phyloP scores from a whole-genome alignment of 1,140 invertebrate species.

The Agraylea sexmaculata region DNA sequence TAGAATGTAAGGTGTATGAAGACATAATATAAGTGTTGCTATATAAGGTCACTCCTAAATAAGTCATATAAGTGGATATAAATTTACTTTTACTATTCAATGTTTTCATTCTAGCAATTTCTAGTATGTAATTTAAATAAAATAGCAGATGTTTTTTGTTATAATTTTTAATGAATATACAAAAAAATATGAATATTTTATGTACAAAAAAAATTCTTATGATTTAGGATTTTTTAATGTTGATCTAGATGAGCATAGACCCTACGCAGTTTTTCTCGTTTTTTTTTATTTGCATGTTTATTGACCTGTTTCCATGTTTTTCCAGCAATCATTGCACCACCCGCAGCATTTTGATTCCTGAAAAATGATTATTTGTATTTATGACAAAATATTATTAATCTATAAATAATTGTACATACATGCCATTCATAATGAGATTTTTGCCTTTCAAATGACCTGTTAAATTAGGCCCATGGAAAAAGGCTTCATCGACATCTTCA shows the following conservation, averaged over 20 bases:
- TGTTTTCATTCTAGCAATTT: too few species aligned
- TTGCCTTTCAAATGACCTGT: constrained; percentile 41
- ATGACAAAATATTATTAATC: constrained; percentile 5
- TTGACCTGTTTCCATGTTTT: constrained; percentile 78
- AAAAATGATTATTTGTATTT: neutral
- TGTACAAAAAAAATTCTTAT: neutral
- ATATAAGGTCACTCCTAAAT: too few species aligned
- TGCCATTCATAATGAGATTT: too few species aligned
- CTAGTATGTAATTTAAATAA: too few species aligned
- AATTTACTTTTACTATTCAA: too few species aligned
- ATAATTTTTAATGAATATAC: neutral
- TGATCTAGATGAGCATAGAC: constrained; percentile 69
- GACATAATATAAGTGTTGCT: too few species aligned
- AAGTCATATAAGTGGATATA: too few species aligned
- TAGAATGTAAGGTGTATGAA: too few species aligned
- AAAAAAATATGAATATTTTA: neutral
- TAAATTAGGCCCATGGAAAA: constrained; percentile 39
- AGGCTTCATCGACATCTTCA: constrained; percentile 45
- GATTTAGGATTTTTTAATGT: constrained; percentile 37
- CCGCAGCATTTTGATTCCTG: constrained; percentile 14
- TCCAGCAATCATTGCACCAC: constrained; percentile 20
- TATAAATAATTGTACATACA: constrained; percentile 17
- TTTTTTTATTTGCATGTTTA: constrained; percentile 69
- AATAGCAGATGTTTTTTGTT: too few species aligned
- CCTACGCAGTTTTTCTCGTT: constrained; percentile 74